Conservation (phyloP, 2,113 vertebrate genomes). For the Tylochromis polylepis region DNA sequence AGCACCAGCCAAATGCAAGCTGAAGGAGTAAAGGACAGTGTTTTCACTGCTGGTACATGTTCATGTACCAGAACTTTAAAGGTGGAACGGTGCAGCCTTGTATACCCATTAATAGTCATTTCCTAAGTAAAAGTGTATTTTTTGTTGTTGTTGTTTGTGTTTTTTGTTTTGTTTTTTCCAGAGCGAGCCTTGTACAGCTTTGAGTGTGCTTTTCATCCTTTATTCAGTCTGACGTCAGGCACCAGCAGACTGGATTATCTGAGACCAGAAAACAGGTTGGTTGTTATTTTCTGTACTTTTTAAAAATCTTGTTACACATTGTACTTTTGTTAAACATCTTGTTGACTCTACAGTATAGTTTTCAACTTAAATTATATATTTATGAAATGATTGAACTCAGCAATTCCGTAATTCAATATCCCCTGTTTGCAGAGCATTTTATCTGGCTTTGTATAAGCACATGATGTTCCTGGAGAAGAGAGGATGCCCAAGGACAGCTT, state of each 20-base stretch:
- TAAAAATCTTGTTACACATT: background rate
- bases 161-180: conserved; percentile 42
- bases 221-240: conserved; percentile 93
- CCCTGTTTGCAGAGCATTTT: conserved; percentile 82
- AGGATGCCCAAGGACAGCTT: conserved; percentile 90
- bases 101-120: background rate
- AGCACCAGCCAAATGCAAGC: background rate
- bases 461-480: conserved; percentile 94
- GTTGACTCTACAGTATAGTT: background rate
- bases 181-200: conserved; percentile 91
- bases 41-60: background rate
- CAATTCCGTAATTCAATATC: background rate
- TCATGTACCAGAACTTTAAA: background rate
- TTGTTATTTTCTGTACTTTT: background rate
- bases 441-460: conserved; percentile 93
- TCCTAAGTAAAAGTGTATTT: background rate
- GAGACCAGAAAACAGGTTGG: conserved; percentile 90
- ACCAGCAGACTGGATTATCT: conserved; percentile 88
- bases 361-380: background rate
- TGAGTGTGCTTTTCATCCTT: conserved; percentile 90
- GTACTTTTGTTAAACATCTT: background rate
- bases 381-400: background rate
- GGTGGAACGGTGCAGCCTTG: background rate
- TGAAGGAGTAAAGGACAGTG: background rate
- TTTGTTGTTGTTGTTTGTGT: too few relatives aligned